Base-by-base conservation (phyloP, 2,888 invertebrate species). In the Drosophila limbata region DNA sequence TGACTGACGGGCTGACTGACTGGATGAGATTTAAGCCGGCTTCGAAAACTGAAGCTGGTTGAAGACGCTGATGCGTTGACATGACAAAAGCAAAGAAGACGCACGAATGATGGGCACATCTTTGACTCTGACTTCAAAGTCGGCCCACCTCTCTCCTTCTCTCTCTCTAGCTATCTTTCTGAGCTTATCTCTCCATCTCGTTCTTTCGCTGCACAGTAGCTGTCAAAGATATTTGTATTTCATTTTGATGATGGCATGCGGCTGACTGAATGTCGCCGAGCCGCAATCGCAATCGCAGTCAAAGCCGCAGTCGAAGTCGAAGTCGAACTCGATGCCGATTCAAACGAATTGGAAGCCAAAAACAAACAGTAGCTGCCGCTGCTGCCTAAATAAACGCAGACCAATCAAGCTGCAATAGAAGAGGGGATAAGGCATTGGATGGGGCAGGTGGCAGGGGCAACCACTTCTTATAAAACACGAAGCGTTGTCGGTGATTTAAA, bases 161-260 rank as follows among this genome's bases (percentile, higher is more conserved):
- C 61, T 47, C 19, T 47, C 31, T 15, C n/a, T 17, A 9, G 47
- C 13, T 25, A 40, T 51, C 51, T 39, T 44, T 15, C 1, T 31
- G 69, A 33, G 9, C 35, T n/a, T 50, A 35, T 50, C 33, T n/a
- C 11, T 1, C 19, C 13, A 17, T 28, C 52, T 39, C 33, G 39
- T 42, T 19, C 47, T 42, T 25, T 31, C 68, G 50, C 66, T 60
- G 50, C 48, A 80, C 82, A 88, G 90, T 80, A 85, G 89, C 90
- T 90, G 90, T 89, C 91, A 90, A 81, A 88, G 75, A 87, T 90
- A 88, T 90, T 90, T 90, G 87, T 90, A 84, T 90, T 81, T 88
- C 82, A 90, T 89, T 88, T 88, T 71, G 83, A 83, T 78, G 82
- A 84, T 88, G 88, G 86, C 87, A 87, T 82, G 82, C 78, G 75